Percentiles rank a stretch among this genome's conserved stretches.
phyloP scores from a whole-genome alignment of 2,113 vertebrate species.

The Ciconia boyciana region DNA sequence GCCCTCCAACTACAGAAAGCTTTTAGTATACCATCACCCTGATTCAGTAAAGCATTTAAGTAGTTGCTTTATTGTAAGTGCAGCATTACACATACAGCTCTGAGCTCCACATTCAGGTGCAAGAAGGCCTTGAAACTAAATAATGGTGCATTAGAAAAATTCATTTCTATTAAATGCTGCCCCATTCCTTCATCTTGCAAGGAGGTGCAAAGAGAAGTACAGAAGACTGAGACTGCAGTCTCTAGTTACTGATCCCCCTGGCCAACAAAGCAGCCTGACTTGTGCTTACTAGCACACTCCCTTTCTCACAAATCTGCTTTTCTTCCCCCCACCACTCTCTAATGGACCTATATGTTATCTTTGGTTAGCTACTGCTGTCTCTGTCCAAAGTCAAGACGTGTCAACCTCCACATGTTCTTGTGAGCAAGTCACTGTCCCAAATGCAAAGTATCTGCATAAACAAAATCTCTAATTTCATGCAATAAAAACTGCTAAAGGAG shows the following conservation, averaged over 20 bases:
- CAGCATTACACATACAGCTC: neutral
- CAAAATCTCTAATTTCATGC: neutral
- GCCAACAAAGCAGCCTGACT: neutral
- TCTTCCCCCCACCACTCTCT: neutral
- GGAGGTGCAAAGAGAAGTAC: neutral
- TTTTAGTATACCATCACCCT: neutral
- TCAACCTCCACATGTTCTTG: neutral
- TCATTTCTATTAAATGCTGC: neutral
- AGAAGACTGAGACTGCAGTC: neutral
- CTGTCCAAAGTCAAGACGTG: fast-evolving
- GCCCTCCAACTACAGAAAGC: neutral
- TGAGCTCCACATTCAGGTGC: neutral
- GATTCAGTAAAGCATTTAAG: neutral
- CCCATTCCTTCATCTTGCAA: neutral
- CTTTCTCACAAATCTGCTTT: neutral
- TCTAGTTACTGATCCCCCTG: neutral
- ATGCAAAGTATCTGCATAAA: neutral
- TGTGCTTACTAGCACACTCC: neutral
- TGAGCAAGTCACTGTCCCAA: neutral
- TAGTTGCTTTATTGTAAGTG: neutral
- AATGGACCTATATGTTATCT: neutral
- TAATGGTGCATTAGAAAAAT: neutral
- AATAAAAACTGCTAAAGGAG: neutral
- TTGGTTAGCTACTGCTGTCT: neutral
- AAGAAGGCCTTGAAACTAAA: neutral